Base-by-base conservation (phyloP, 2,888 invertebrate genomes). In the Tachystola acroxantha region DNA sequence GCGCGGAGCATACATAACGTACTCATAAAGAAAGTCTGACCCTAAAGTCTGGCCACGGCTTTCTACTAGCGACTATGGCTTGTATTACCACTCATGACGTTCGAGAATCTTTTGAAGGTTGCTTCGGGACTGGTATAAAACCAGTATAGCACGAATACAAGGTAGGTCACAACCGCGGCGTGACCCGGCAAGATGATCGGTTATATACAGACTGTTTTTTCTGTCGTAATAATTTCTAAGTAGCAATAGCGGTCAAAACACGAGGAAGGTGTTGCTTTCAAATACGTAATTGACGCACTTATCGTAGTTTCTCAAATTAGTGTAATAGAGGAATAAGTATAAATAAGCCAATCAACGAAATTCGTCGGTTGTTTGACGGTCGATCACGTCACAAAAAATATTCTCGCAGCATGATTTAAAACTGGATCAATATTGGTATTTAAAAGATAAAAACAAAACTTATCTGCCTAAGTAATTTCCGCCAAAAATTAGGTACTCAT, bases 91-190 rank as follows among this genome's bases (percentile, higher is more conserved):
- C 16, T 27, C 34, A 28, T 46, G 61, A 70, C 62, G 64, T 61
- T 59, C 51, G 54, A 59, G 46, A 61, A 46, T 69, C 40, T 55
- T 45, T 45, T 47, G 45, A 39, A 32, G 26, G 31, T 14, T 43
- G 40, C 22, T 27, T 37, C 37, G 39, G 46, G 54, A 49, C 44
- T 56, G 56, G 57, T 50, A 54, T 53, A 61, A 69, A 81, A 82
- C 81, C 80, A 79, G 80, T 81, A 81, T 72, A 50, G 65, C 73
- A 78, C 80, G 71, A 71, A 69, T 66, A 69, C 66, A 62, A 68
- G 50, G 61, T 79, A 75, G 82, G 81, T 82, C 81, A 80, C 63
- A 68, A 69, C 55, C 71, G 66, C 57, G 58, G 58, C 72, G 64
- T 75, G 78, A 77, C 76, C 75, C 64, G 24, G 55, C 57, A 58